Conservation (phyloP, 2,888 invertebrate genomes). For the Ormyrus rosae region DNA sequence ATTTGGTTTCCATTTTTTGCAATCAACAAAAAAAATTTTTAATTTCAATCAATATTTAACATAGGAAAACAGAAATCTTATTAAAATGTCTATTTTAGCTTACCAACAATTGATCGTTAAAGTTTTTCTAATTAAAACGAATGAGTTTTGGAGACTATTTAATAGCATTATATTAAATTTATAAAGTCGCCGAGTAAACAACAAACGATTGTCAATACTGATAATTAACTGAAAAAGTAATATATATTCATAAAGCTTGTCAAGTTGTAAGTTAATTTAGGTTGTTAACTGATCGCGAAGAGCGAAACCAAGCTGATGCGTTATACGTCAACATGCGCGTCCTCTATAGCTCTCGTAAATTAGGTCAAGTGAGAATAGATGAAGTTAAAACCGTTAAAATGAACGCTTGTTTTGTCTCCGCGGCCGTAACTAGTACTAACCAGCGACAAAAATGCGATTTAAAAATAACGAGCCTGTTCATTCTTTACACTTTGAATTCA, state of each 20-base stretch:
- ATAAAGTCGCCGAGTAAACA: slow-evolving; percentile 4
- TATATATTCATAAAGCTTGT: slow-evolving; percentile 33
- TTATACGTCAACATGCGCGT: slow-evolving; percentile 37
- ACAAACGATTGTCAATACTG: slow-evolving; percentile 44
- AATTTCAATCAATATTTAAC: too few species aligned
- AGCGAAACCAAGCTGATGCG: slow-evolving; percentile 38
- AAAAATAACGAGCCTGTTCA: slow-evolving; percentile 47
- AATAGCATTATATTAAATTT: slow-evolving; percentile 6
- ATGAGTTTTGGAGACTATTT: too few species aligned
- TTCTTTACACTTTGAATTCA: slow-evolving; percentile 34
- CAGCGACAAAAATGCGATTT: slow-evolving; percentile 48
- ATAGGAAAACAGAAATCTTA: too few species aligned
- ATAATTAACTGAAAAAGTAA: slow-evolving; percentile 48
- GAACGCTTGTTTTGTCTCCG: slow-evolving; percentile 52
- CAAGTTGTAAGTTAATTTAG: slow-evolving; percentile 52
- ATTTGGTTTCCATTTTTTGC: too few species aligned
- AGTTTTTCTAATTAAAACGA: too few species aligned
- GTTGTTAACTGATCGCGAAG: slow-evolving; percentile 52
- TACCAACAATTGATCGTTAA: too few species aligned
- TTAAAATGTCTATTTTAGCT: too few species aligned
- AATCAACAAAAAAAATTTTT: too few species aligned
- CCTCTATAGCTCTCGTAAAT: slow-evolving; percentile 45
- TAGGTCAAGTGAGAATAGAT: slow-evolving; percentile 55
- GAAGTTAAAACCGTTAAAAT: slow-evolving; percentile 53
- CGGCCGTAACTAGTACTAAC: slow-evolving; percentile 44